phyloP scores from a whole-genome alignment of 2,797 vertebrate genomes.

The Poecilia velifera region DNA sequence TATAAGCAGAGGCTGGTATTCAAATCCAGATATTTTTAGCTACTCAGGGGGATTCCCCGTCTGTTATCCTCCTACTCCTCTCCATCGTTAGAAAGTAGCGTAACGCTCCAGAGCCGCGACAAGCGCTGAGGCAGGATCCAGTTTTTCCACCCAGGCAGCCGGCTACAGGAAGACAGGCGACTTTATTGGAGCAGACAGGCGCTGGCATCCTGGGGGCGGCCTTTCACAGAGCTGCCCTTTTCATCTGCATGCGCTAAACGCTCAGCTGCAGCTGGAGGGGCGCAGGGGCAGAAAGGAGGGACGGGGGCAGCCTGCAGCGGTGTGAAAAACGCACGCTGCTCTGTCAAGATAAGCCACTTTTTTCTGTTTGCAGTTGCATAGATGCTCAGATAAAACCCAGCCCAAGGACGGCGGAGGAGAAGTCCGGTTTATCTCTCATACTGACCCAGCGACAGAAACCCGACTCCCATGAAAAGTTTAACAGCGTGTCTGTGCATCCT shows the following conservation, averaged over 20 bases:
- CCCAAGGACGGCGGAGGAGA: conserved; percentile 66
- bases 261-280: conserved; percentile 71
- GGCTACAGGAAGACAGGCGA: conserved; percentile 74
- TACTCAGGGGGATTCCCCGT: conserved; percentile 41
- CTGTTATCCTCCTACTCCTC: conserved; percentile 4
- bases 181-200: conserved; percentile 89
- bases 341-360: conserved; percentile 82
- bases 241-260: conserved; percentile 83
- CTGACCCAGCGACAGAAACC: conserved; percentile 55
- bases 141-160: conserved; percentile 64
- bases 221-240: conserved; percentile 86
- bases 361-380: conserved; percentile 60
- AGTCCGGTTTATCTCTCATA: conserved; percentile 64
- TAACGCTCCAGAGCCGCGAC: conserved; percentile 43
- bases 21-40: conserved; percentile 43
- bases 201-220: conserved; percentile 82
- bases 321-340: conserved; percentile 80
- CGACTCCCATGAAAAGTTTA: conserved; percentile 23
- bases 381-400: conserved; percentile 67
- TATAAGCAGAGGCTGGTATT: conserved; percentile 35
- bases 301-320: conserved; percentile 76
- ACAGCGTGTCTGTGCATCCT: no score
- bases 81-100: conserved; percentile 42
- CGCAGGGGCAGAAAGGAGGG: conserved; percentile 59
- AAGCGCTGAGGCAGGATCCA: conserved; percentile 57